A percentile compares a stretch with the other conserved stretches of the same genome.
These are phyloP conservation scores for Nettapus auritus DNA, from an alignment of 2,113 vertebrate genomes.

Conservation along the genomic window DNA sequence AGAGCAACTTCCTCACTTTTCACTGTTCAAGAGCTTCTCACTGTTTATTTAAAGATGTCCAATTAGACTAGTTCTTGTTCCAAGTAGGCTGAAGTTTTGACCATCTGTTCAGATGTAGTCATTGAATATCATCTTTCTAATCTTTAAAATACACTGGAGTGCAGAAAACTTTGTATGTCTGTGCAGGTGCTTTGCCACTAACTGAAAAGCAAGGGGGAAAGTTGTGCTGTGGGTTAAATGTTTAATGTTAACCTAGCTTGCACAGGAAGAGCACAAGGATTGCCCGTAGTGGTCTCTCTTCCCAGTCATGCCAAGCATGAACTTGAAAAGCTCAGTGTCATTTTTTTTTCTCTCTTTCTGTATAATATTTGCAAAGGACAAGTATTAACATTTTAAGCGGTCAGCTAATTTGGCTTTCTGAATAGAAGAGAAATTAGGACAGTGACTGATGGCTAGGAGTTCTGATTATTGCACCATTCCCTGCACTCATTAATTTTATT, in stretches of 20 bases:
- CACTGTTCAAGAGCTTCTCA: neutral
- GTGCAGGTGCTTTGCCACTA: neutral
- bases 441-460: constrained; percentile 32
- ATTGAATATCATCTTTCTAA: neutral
- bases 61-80: neutral
- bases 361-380: constrained; percentile 50
- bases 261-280: neutral
- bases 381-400: constrained; percentile 66
- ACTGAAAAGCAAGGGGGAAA: neutral
- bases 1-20: neutral
- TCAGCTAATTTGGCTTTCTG: constrained; percentile 58
- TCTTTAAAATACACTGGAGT: neutral
- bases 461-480: constrained; percentile 13
- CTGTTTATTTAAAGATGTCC: neutral
- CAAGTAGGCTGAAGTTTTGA: neutral
- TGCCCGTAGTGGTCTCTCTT: neutral
- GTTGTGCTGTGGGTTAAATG: neutral
- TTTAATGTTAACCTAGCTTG: neutral
- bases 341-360: neutral
- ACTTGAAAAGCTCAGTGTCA: neutral
- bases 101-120: neutral
- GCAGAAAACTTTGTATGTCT: neutral
- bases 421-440: constrained; percentile 31
- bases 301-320: neutral
- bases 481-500: neutral